Base-by-base conservation (phyloP, 2,113 vertebrate species). In the Hippocampus abdominalis region DNA sequence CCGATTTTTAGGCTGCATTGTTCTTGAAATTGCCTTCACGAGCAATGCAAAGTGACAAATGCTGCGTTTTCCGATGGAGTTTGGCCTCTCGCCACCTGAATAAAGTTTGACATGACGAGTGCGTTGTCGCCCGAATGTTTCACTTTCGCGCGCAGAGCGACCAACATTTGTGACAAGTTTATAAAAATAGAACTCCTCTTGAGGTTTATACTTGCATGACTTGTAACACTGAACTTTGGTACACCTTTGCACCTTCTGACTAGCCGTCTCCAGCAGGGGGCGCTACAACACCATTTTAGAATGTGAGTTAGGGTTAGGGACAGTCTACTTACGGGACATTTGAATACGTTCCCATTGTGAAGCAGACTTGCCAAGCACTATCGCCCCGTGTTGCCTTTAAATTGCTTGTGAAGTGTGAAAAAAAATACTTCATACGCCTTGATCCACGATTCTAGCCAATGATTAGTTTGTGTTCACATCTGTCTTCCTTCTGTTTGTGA, bases 401-500 rank as follows among this genome's bases (percentile, higher is more conserved):
- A 48, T 42, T 42, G 11, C 40, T 42, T 42, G 40, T 42, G 32
- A 36, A 36, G 32, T 36, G 32, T 32, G 32, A 6, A 6, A 36
- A 36, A 36, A 36, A 36, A 36, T 2, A 36, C 32, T 36, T 36
- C 32, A 44, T 13, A 13, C 13, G 2, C 42, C 42, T 44, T 44
- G 12, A 15, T 44, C 12, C 2, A 44, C 2, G 10, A 44, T 44
- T 44, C 42, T 44, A 44, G 13, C 4, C 46, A 15, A 48, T 15
- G 16, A 49, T 16, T 49, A 16, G 46, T 49, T 49, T 49, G 16
- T 49, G 46, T 49, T 49, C 4, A 48, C 15, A 16, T 49, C 20
- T 49, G 16, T 49, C 16, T 6, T 49, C 46, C 18, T 49, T 25
- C 7, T 67, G 27, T 46, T n/a, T 40, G 12, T 18, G 66, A 98